phyloP scores from a whole-genome alignment of 2,797 vertebrate species.

The Macropus fuliginosus region DNA sequence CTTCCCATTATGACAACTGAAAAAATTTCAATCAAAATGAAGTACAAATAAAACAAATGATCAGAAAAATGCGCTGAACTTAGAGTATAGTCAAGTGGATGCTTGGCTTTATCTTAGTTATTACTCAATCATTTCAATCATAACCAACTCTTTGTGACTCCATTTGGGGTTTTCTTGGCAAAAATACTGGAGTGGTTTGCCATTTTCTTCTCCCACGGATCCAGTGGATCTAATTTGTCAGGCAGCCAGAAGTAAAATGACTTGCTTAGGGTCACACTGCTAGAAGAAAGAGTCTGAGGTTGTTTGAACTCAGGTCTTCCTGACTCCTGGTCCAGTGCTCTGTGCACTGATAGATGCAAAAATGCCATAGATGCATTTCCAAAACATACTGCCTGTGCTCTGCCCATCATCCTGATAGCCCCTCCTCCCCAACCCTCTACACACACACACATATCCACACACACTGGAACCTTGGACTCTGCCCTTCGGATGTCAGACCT shows the following conservation, averaged over 20 bases:
- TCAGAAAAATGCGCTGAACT: background rate
- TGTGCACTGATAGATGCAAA: background rate
- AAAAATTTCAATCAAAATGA: constrained; percentile 17
- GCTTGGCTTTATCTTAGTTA: background rate
- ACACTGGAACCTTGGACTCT: background rate
- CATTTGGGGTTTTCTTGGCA: too few species aligned
- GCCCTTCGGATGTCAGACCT: background rate
- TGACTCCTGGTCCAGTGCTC: background rate
- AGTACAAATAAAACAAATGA: background rate
- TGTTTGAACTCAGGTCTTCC: background rate
- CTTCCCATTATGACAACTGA: constrained; percentile 1
- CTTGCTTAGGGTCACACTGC: background rate
- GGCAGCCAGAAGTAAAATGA: background rate
- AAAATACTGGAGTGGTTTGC: background rate
- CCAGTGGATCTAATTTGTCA: background rate
- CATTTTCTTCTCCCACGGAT: background rate
- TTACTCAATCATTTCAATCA: background rate
- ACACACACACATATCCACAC: background rate
- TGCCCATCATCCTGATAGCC: background rate
- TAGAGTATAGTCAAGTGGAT: background rate
- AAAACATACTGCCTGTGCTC: background rate
- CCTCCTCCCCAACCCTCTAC: too few species aligned
- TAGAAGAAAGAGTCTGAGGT: background rate
- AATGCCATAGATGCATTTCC: background rate
- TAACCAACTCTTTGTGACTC: background rate